Conservation (phyloP, 2,888 invertebrate species). For the Pardosa pseudoannulata region DNA sequence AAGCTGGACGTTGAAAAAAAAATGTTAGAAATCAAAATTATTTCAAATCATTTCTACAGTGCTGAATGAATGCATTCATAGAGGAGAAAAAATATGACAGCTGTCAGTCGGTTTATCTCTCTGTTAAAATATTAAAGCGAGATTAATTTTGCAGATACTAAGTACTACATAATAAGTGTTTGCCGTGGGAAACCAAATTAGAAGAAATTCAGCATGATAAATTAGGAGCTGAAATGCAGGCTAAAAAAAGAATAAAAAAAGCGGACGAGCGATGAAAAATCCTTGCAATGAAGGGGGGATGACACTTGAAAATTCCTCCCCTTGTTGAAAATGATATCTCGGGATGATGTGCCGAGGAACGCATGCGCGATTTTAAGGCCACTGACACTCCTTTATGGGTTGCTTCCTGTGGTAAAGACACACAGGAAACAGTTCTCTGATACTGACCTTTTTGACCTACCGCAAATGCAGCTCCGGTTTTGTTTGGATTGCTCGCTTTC, state of each 20-base stretch:
- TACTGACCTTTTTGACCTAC: conserved; percentile 33
- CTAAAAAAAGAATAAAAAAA: neutral
- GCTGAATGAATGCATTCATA: no score
- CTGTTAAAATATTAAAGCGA: no score
- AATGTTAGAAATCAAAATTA: no score
- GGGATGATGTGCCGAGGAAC: conserved; percentile 24
- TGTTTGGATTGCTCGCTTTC: conserved; percentile 16
- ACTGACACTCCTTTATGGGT: conserved; percentile 50
- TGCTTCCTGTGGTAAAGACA: conserved; percentile 51
- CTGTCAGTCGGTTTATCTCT: no score
- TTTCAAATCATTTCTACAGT: no score
- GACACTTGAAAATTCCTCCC: neutral
- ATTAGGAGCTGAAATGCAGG: conserved; percentile 25
- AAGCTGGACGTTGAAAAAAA: no score
- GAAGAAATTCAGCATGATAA: conserved; percentile 15
- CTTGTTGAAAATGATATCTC: conserved; percentile 21
- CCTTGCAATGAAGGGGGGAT: neutral
- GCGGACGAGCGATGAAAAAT: conserved; percentile 27
- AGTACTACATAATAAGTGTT: no score
- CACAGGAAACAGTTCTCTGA: conserved; percentile 38
- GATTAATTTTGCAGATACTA: no score
- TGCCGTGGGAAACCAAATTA: conserved; percentile 5
- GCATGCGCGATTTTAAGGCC: conserved; percentile 32
- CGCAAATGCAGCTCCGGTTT: neutral
- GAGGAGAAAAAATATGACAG: no score